Base-by-base conservation (phyloP, 2,888 invertebrate species). In the Pheosia gnoma region DNA sequence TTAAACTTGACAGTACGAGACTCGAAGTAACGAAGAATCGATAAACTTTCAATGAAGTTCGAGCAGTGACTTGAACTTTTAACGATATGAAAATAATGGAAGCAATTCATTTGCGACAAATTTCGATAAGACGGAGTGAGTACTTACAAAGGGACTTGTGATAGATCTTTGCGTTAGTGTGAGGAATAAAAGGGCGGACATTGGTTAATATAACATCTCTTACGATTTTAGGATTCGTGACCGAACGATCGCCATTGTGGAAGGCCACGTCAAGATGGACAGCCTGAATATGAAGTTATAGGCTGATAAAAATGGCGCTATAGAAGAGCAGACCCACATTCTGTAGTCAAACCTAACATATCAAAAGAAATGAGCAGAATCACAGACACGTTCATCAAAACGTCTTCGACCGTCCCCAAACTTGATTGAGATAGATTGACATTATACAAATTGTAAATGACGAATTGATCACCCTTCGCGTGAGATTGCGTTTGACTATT, bases 361-460 rank as follows among this genome's bases (percentile, higher is more conserved):
- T 47, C 5, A 11, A 47, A 9, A 47, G 47, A n/a, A 52, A 25
- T 52, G 13, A 37, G 9, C 36, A 52, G 11, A 13, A 36, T 37
- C 52, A 52, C 25, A 37, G 37, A 10, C 37, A 10, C 37, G 52
- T 36, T 52, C 36, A 25, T 36, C 5, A 52, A 52, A 52, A 57
- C 6, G 10, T 57, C 36, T 57, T n/a, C 63, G 59, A 39, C 60
- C 56, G 67, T 57, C 68, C 67, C 67, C 65, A 76, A 77, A 77
- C 69, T 65, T 75, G 77, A 90, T 90, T 85, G 88, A 87, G 81
- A 90, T 82, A 87, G 82, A 91, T 88, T 92, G 93, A 92, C 91
- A 90, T 93, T 92, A 88, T 79, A 88, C 83, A 86, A 87, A 91
- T 90, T 90, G 89, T 80, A 88, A 92, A 93, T 91, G 93, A 92